phyloP scores from a whole-genome alignment of 2,113 vertebrate species.

The Myiozetetes cayanensis region DNA sequence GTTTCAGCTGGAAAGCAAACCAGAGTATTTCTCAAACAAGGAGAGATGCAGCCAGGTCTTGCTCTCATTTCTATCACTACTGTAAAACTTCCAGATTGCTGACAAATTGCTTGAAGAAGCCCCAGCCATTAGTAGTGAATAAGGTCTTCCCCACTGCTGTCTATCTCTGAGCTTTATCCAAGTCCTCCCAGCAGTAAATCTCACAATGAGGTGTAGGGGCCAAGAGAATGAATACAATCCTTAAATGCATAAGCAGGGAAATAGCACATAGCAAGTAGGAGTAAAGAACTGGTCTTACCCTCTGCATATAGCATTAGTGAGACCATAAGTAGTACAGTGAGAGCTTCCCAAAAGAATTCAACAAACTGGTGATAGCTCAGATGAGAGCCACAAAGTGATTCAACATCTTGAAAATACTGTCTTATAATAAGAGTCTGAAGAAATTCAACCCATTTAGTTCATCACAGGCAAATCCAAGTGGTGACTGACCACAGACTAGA shows the following conservation, averaged over 20 bases:
- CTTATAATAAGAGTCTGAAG: background rate
- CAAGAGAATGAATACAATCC: background rate
- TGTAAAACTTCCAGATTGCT: slow-evolving; percentile 1
- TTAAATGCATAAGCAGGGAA: background rate
- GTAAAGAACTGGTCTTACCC: background rate
- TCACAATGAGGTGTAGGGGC: background rate
- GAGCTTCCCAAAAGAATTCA: slow-evolving; percentile 13
- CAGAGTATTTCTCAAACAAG: background rate
- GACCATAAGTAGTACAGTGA: background rate
- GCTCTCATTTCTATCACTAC: background rate
- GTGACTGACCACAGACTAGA: slow-evolving; percentile 15
- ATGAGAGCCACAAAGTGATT: slow-evolving; percentile 22
- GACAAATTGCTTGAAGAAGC: slow-evolving; percentile 11
- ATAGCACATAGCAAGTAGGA: background rate
- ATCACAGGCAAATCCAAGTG: slow-evolving; percentile 20
- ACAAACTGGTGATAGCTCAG: background rate
- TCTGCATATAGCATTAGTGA: slow-evolving; percentile 15
- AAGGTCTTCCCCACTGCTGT: background rate
- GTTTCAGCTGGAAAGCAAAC: slow-evolving; percentile 12
- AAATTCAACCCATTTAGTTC: background rate
- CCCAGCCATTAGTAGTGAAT: background rate
- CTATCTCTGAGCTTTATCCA: background rate
- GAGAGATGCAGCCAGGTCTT: background rate
- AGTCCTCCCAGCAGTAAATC: slow-evolving; percentile 10
- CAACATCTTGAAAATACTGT: background rate